A percentile compares a stretch with the other conserved stretches of the same genome.
Conservation (phyloP, 2,888 invertebrate species). For the Lottia scabra region DNA sequence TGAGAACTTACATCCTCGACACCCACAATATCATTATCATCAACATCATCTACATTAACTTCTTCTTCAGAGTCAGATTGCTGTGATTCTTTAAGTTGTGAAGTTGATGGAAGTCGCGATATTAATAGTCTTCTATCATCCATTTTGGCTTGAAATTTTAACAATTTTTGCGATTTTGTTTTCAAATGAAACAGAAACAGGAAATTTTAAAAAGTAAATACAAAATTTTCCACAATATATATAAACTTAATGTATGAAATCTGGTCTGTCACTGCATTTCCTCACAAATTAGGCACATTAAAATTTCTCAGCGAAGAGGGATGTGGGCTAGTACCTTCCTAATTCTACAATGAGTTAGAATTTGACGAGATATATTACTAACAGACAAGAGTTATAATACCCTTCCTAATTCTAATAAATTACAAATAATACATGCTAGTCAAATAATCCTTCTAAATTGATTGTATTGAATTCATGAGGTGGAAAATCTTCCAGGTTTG, state of each 20-base stretch:
- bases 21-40: background rate
- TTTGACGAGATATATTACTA: too few relatives aligned
- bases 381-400: background rate
- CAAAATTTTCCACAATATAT: too few relatives aligned
- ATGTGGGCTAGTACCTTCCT: too few relatives aligned
- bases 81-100: background rate
- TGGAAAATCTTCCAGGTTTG: background rate
- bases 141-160: background rate
- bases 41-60: background rate
- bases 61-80: background rate
- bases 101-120: background rate
- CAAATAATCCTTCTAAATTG: background rate
- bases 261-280: too few relatives aligned
- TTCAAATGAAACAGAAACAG: background rate
- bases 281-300: too few relatives aligned
- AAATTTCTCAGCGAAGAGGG: too few relatives aligned
- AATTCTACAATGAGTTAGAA: too few relatives aligned
- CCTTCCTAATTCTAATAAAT: background rate
- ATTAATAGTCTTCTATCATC: background rate
- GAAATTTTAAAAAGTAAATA: too few relatives aligned
- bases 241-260: too few relatives aligned
- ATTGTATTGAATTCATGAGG: background rate
- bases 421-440: background rate
- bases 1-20: background rate
- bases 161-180: background rate